Evolutionary conservation across 2,113 vertebrate genomes (phyloP), one percentile per base, ranked within the genome.

Genomic region (Lates calcarifer): DNA sequence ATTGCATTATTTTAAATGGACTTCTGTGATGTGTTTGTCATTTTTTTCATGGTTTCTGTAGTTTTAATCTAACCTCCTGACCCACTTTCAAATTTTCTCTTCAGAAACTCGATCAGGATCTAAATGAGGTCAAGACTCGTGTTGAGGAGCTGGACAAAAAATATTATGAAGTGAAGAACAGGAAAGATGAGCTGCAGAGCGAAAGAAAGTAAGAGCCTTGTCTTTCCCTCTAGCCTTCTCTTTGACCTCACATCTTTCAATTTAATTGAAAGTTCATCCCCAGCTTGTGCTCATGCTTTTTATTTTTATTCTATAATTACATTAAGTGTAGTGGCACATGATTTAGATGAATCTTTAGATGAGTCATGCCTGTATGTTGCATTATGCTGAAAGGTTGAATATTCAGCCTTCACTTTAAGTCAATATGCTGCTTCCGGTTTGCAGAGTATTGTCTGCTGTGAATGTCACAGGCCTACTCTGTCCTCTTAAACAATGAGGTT

Each of bases 111-210:
- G 98, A 99, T 94, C 98, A 99, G 81, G 98, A 99, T 93, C 95
- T 99, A 83, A 98, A 97, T 82, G 98, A 99, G 92, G 97, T 99
- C 47, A 99, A 99, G 95, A 97, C 96, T 65, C 97, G 98, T 49
- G 98, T 99, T 69, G 98, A 99, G 92, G 98, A 99, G 94, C 89
- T 99, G 93, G 98, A 99, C 91, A 98, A 97, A 94, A 99, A 99
- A 90, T 99, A 99, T 77, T 99, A 99, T 37, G 98, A 99, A 93
- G 98, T 99, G 61, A 99, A 99, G 94, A 99, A 99, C 92, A 96
- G 96, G 92, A 99, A 99, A 88, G 98, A 99, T 90, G 98, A 99
- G 84, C 96, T 99, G 60, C 98, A 99, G 89, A 99, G 98, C 31
- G 98, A 99, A 94, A 97, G 98, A 96, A 99, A 99, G 98, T 99